Evolutionary conservation across 2,797 vertebrate species (phyloP).

Genomic region (Halcyon chelicuti): DNA sequence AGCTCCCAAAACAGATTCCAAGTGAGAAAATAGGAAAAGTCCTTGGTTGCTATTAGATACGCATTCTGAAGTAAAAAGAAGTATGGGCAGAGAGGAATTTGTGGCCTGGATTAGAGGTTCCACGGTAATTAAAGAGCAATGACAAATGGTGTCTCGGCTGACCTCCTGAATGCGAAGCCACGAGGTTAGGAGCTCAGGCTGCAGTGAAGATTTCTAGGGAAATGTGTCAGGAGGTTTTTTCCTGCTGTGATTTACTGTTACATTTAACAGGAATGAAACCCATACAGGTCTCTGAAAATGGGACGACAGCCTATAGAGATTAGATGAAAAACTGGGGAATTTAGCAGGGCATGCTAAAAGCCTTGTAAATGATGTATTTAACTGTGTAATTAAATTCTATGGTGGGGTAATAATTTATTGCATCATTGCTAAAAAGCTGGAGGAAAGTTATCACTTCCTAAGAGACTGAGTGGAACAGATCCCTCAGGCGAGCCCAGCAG

Average conservation of each 20-base stretch:
- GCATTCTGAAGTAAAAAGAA: conserved; percentile 78
- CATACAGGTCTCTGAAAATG: background rate
- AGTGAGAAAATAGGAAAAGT: conserved; percentile 83
- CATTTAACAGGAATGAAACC: conserved; percentile 12
- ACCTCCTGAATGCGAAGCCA: conserved; percentile 19
- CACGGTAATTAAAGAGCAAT: conserved; percentile 72
- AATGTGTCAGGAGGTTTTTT: background rate
- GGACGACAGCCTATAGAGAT: background rate
- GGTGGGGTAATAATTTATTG: conserved; percentile 3
- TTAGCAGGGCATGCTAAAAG: conserved; percentile 48
- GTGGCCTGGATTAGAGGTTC: conserved; percentile 81
- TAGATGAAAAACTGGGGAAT: conserved; percentile 20
- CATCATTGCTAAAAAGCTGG: background rate
- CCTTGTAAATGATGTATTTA: conserved; percentile 40
- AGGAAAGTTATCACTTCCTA: background rate
- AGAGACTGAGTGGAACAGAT: background rate
- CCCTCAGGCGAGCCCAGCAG: background rate
- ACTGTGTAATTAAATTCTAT: conserved; percentile 24
- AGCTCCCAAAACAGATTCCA: conserved; percentile 81
- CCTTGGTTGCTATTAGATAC: conserved; percentile 83
- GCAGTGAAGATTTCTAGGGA: background rate
- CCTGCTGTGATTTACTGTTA: conserved; percentile 17
- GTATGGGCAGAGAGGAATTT: conserved; percentile 78
- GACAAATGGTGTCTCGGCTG: conserved; percentile 56
- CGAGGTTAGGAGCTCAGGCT: conserved; percentile 20